Base-by-base conservation (phyloP, 2,888 invertebrate genomes). In the Drosophila maculinotata region DNA sequence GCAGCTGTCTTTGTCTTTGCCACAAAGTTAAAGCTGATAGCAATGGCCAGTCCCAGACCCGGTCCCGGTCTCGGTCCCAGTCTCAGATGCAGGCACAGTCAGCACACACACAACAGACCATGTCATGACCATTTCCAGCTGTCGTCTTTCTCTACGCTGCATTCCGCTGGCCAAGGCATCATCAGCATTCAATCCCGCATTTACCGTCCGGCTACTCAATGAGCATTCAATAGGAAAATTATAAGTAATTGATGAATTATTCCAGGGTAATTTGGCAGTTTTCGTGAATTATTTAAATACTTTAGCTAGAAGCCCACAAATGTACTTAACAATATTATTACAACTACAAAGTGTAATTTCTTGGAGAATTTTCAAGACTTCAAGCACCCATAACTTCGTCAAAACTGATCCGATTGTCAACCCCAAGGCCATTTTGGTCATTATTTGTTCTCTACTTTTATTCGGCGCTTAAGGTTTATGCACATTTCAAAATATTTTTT, bases 91-190 rank as follows among this genome's bases (percentile, higher is more conserved):
- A 62, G 41, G 10, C 49, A 30, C 12, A 36, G 42, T 30, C 23
- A 44, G 31, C 26, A 45, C n/a, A n/a, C n/a, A n/a, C n/a, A n/a
- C n/a, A 53, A 63, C 62, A 17, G 53, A 33, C 63, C 45, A 30
- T 52, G 51, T 35, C 58, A 53, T 65, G 48, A 23, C 74, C 72
- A 72, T 64, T 63, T 53, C 38, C 73, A 63, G 73, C 49, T n/a
- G 25, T 69, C 48, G 65, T 58, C 58, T 65, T 58, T 49, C 17
- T 45, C 12, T 28, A 9, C 25, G 39, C 36, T 33, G 57, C 68
- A 71, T 71, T 68, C 73, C 73, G 7, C 20, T 49, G 62, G 35
- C 68, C 48, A 30, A 36, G 48, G 12, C 48, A 35, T 36, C 42
- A 36, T 36, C 42, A 36, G 42, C 42, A 35, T 30, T 47, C 33